Percentiles rank a stretch among this genome's conserved stretches.
These are phyloP conservation scores for Leucosticte australis DNA, from an alignment of 2,113 vertebrate species.

Conservation along the genomic window DNA sequence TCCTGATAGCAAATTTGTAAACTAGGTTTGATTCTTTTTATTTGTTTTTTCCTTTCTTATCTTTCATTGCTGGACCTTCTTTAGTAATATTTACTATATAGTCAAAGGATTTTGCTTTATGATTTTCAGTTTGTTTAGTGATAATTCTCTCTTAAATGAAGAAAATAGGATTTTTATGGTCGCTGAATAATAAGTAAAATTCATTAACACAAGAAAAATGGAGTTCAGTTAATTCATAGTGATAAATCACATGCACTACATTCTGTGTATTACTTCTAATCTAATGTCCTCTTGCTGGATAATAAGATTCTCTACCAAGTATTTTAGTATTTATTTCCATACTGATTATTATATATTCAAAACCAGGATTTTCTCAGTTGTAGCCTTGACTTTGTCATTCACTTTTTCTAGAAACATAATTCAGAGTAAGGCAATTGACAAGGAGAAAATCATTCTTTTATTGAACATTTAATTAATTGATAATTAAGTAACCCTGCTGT, in stretches of 20 bases:
- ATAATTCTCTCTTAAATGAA: background rate
- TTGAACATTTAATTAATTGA: background rate
- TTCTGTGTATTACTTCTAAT: background rate
- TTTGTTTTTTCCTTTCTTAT: background rate
- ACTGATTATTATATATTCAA: background rate
- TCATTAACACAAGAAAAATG: background rate
- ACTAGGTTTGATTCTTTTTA: background rate
- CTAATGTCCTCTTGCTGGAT: background rate
- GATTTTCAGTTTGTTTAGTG: background rate
- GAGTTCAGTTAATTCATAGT: background rate
- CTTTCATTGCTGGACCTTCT: background rate
- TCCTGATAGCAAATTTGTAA: background rate
- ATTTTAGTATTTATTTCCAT: background rate
- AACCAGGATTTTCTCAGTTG: background rate
- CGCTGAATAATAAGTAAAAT: background rate
- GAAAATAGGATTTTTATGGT: background rate
- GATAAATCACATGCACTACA: background rate
- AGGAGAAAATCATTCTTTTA: background rate
- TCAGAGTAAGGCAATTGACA: background rate
- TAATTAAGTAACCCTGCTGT: background rate
- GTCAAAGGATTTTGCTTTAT: background rate
- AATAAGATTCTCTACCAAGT: background rate
- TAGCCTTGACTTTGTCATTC: background rate
- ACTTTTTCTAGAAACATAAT: background rate
- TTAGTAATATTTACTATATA: background rate